phyloP scores from a whole-genome alignment of 2,797 vertebrate species.

The Acrossocheilus wenchowensis region DNA sequence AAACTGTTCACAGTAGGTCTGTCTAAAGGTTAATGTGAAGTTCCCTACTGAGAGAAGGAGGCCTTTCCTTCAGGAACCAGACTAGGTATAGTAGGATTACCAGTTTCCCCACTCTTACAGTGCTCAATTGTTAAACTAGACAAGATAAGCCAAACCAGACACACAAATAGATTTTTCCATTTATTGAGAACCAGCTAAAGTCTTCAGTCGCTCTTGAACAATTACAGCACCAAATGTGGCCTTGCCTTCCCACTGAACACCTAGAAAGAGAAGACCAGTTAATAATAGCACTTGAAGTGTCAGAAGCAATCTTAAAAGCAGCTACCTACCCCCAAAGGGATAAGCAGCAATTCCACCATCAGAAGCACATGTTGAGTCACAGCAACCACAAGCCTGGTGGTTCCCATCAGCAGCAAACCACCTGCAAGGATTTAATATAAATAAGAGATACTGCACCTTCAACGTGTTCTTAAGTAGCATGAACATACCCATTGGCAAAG shows the following conservation, averaged over 20 bases:
- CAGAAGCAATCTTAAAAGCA: not conserved
- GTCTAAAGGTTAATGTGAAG: no score
- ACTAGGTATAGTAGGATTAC: no score
- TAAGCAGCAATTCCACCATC: not conserved
- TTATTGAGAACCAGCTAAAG: not conserved
- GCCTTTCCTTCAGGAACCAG: no score
- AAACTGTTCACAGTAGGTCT: no score
- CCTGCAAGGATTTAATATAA: not conserved
- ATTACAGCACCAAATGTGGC: not conserved
- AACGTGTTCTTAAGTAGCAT: rapidly evolving
- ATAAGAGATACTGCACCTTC: rapidly evolving
- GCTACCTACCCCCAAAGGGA: not conserved
- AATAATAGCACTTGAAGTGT: not conserved
- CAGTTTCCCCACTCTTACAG: no score
- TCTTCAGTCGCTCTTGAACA: not conserved
- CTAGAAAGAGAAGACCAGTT: not conserved
- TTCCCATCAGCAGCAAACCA: slow-evolving; percentile 23
- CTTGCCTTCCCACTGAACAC: not conserved
- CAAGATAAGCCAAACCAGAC: no score
- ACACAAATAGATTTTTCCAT: not conserved
- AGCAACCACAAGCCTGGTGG: slow-evolving; percentile 7
- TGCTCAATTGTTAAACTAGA: no score
- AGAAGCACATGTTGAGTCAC: slow-evolving; percentile 22
- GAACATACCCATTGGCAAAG: not conserved
- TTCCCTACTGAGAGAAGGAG: no score